Percentiles rank a stretch among this genome's conserved stretches.
Evolutionary conservation across 1,140 invertebrate species (phyloP).

Genomic region (Cherax destructor): DNA sequence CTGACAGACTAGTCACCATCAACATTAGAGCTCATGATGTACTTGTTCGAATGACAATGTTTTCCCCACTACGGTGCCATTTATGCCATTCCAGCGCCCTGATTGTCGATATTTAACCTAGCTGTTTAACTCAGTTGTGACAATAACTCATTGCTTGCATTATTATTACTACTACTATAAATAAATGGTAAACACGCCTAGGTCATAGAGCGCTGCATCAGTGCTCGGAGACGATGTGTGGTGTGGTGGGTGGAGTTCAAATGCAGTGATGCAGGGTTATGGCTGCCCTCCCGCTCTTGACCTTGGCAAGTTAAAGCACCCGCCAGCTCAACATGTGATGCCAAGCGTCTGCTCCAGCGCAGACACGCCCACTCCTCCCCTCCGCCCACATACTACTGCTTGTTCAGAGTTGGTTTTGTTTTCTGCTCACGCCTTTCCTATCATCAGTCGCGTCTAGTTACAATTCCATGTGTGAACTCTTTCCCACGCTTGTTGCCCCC

Average conservation of each 20-base stretch:
- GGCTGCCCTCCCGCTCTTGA: constrained; percentile 30
- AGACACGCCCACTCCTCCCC: constrained; percentile 22
- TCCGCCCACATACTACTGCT: neutral
- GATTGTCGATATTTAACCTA: too few species aligned
- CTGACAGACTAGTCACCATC: neutral
- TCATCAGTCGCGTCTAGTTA: too few species aligned
- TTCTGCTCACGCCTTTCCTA: too few species aligned
- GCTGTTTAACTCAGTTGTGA: too few species aligned
- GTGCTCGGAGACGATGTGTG: neutral
- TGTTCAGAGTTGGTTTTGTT: too few species aligned
- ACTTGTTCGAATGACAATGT: neutral
- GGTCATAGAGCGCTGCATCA: too few species aligned
- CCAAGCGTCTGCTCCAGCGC: constrained; percentile 10
- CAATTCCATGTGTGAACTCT: too few species aligned
- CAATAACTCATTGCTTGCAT: too few species aligned
- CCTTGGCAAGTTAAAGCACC: constrained; percentile 38
- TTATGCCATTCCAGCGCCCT: too few species aligned
- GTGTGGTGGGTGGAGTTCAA: constrained; percentile 11
- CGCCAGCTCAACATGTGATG: constrained; percentile 23
- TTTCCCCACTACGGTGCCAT: too few species aligned
- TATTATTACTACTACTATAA: too few species aligned
- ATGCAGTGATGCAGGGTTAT: neutral
- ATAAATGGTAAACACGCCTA: too few species aligned
- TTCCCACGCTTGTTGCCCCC: neutral
- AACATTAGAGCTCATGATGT: neutral